Evolutionary conservation across 2,888 invertebrate genomes (phyloP), one percentile per base, ranked within the genome.

Genomic region (Andricus quercusramuli): DNA sequence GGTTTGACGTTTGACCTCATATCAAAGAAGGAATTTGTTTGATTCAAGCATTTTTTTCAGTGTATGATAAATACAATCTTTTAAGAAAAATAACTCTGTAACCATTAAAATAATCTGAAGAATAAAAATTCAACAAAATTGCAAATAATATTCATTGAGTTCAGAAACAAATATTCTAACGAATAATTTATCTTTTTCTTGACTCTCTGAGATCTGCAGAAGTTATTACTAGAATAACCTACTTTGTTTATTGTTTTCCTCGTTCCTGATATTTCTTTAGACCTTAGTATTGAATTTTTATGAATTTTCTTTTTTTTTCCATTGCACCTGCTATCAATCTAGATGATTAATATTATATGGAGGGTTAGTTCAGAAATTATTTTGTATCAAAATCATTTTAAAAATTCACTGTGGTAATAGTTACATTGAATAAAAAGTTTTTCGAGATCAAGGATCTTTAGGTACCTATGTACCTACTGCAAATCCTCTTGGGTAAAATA

Each of bases 401-500:
- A 8, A 37, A 37, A 37, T 6, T 5, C 9, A 37, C 8, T 37
- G 37, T n/a, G 3, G n/a, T n/a, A 6, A n/a, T 56, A 47, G 25
- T 62, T 4, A 22, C 3, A 59, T 25, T n/a, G n/a, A 13, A 25
- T 25, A 56, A 70, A 47, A 70, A 32, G 32, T 11, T 51, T 17
- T 70, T 51, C 17, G 29, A 51, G 6, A 56, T 74, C 74, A 56
- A 70, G 51, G 74, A 51, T 56, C 29, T 56, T 29, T 17, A 51
- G 41, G n/a, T 44, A 41, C 41, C 44, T n/a, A 68, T 25, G 51
- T 56, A 29, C 32, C 3, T 56, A 29, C 32, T 13, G 15, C 59
- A 70, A 70, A 29, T 70, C 29, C 51, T 29, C 51, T 51, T 68
- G 51, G 47, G 70, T 20, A 4, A 51, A 77, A 77, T 32, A 64